Evolutionary conservation across 2,888 invertebrate species (phyloP).

Genomic region (Coleophora flavipennella): DNA sequence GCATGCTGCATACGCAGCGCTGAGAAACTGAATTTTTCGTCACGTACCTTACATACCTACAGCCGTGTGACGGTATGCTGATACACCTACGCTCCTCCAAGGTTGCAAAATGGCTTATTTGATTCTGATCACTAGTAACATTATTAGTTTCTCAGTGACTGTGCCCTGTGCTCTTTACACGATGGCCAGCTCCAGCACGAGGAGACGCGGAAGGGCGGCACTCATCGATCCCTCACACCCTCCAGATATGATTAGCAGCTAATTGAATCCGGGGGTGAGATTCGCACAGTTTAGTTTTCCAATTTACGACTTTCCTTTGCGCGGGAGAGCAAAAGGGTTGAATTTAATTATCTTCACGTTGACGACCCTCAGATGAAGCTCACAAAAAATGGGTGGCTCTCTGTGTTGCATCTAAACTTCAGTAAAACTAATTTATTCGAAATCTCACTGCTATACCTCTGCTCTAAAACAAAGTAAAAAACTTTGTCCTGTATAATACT

Average conservation of each 20-base stretch:
- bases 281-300: slow-evolving; percentile 70
- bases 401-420: slow-evolving; percentile 34
- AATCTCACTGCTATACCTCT: slow-evolving; percentile 19
- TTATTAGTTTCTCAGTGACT: too few species aligned
- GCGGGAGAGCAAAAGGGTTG: slow-evolving; percentile 59
- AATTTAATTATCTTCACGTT: slow-evolving; percentile 63
- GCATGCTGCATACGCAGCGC: not conserved
- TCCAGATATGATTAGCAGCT: slow-evolving; percentile 71
- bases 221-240: slow-evolving; percentile 66
- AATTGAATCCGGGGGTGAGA: slow-evolving; percentile 70
- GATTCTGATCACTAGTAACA: too few species aligned
- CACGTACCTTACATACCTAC: too few species aligned
- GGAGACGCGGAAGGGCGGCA: slow-evolving; percentile 42
- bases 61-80: too few species aligned
- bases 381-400: slow-evolving; percentile 37
- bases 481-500: too few species aligned
- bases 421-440: slow-evolving; percentile 19
- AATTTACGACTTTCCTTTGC: slow-evolving; percentile 67
- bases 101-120: too few species aligned
- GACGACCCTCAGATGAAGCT: slow-evolving; percentile 41
- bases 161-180: slow-evolving; percentile 8
- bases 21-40: too few species aligned
- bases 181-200: slow-evolving; percentile 19
- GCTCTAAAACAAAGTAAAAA: too few species aligned
- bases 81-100: too few species aligned